Base-by-base conservation (phyloP, 2,113 vertebrate genomes). In the Lepisosteus osseus region DNA sequence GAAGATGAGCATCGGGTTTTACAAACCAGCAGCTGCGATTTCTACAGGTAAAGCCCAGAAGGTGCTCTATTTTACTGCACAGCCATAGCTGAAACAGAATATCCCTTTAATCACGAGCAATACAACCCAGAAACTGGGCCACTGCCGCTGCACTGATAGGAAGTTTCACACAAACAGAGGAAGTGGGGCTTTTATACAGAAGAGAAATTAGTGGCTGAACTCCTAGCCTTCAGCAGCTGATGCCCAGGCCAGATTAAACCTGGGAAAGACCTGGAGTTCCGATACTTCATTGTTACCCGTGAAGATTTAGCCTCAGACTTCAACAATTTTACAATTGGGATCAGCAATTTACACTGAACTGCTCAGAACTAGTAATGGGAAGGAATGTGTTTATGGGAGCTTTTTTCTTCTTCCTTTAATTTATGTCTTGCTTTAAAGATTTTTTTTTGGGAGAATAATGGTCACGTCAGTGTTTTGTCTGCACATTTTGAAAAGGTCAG, bases 161-260 rank as follows among this genome's bases (percentile, higher is more conserved):
- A 94, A 93, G 90, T 85, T 83, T 77, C 85, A 88, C 79, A 93
- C 92, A 94, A 93, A 94, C 87, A 90, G 88, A 94, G 92, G 92
- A 94, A 94, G 85, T 83, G 70, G 83, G 82, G 79, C 83, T 89
- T 70, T 81, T 88, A 85, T 89, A 83, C 62, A 6, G 85, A 85
- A 85, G 88, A 90, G 88, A 88, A 86, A 86, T 85, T 83, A 86
- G 86, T 78, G 80, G 85, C 84, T 41, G 73, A 91, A 84, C 89
- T 90, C 81, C 85, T 88, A 72, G 83, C 47, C 76, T 87, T 78
- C 83, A 72, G 65, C 83, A 83, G 77, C 82, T 85, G 92, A 93
- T 93, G 89, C 88, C 88, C 90, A 79, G 69, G 62, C 80, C 85
- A 88, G 92, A 94, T 94, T 93, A 94, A 93, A 93, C 90, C 90